Conservation (phyloP, 1,140 invertebrate genomes). For the Polypedilum vanderplanki region DNA sequence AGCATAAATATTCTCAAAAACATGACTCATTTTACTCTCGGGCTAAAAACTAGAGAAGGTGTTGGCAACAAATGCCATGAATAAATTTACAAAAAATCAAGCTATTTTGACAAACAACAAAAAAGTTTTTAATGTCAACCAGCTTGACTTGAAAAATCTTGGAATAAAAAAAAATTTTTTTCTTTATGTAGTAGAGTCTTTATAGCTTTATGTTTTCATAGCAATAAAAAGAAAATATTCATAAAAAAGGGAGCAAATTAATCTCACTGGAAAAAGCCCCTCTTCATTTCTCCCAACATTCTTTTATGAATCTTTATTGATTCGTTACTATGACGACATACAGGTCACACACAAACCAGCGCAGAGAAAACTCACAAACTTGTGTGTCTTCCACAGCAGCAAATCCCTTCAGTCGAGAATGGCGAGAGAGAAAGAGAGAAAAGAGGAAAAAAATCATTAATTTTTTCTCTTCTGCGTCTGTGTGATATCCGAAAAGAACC, state of each 20-base stretch:
- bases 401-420: not conserved
- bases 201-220: not conserved
- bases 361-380: not conserved
- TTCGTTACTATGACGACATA: conserved; percentile 22
- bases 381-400: conserved; percentile 23
- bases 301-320: conserved; percentile 22
- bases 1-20: not conserved
- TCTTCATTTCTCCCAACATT: not conserved
- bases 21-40: not conserved
- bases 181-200: not conserved
- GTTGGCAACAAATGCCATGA: not conserved
- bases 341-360: conserved; percentile 22
- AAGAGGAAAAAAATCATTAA: conserved; percentile 25
- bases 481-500: not conserved
- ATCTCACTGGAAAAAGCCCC: not conserved
- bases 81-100: not conserved
- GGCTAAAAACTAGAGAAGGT: not conserved
- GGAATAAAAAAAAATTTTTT: no score
- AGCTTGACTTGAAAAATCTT: no score
- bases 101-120: no score
- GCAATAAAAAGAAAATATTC: no score
- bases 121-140: no score
- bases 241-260: no score
- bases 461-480: conserved; percentile 15
- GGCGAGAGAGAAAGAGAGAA: not conserved